Conservation (phyloP, 2,888 invertebrate species). For the Drosophila lutescens region DNA sequence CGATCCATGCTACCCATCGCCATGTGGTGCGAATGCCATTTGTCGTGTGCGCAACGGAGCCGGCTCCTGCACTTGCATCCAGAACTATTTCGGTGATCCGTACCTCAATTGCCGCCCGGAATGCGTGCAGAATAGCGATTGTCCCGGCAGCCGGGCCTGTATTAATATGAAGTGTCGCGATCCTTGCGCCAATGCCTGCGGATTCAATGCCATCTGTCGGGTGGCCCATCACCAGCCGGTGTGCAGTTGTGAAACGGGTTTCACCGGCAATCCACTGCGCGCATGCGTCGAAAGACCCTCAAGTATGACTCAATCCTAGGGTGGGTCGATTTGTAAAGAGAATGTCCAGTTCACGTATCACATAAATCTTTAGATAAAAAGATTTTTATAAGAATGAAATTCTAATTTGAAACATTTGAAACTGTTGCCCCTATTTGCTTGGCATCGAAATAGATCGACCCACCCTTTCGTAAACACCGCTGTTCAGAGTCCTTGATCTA, state of each 20-base stretch:
- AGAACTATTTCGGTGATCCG: conserved; percentile 94
- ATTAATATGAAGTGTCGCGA: conserved; percentile 93
- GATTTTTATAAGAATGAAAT: neutral
- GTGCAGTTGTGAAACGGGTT: conserved; percentile 90
- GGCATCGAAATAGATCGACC: neutral
- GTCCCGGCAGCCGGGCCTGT: conserved; percentile 90
- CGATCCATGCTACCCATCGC: conserved; percentile 92
- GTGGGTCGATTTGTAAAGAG: conserved; percentile 5
- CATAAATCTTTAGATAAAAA: neutral
- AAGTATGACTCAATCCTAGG: conserved; percentile 69
- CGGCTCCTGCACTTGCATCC: conserved; percentile 92
- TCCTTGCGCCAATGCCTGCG: conserved; percentile 93
- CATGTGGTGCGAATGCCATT: conserved; percentile 93
- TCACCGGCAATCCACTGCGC: conserved; percentile 91
- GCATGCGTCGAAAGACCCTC: conserved; percentile 88
- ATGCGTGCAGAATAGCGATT: conserved; percentile 94
- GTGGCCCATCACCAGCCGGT: conserved; percentile 93
- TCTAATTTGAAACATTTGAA: no score
- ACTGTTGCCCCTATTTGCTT: no score
- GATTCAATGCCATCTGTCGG: conserved; percentile 92
- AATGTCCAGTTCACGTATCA: neutral
- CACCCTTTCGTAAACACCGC: neutral
- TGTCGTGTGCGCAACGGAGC: conserved; percentile 92
- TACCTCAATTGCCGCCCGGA: conserved; percentile 94
- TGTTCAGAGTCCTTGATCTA: neutral